phyloP scores from a whole-genome alignment of 2,888 invertebrate species.

The Amblyteles armatorius region DNA sequence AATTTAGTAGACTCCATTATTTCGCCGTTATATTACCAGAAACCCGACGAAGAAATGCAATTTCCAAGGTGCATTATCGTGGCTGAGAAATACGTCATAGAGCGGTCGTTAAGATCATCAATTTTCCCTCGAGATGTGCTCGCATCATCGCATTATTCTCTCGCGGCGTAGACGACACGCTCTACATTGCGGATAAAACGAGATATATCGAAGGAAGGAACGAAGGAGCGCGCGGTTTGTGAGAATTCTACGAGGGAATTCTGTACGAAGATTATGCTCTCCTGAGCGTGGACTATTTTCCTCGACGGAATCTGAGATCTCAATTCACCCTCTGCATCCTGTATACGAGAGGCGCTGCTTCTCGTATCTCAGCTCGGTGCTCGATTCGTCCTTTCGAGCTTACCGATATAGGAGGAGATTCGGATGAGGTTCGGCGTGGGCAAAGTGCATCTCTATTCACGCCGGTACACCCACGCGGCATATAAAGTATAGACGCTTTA shows the following conservation, averaged over 20 bases:
- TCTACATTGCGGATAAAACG: slow-evolving; percentile 45
- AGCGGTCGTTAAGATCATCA: slow-evolving; percentile 53
- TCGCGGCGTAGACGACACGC: slow-evolving; percentile 34
- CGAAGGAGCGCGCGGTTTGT: not conserved
- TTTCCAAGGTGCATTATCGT: not conserved
- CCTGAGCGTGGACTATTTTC: slow-evolving; percentile 47
- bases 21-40: slow-evolving; percentile 16
- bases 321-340: slow-evolving; percentile 36
- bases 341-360: slow-evolving; percentile 22
- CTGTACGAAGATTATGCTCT: slow-evolving; percentile 63
- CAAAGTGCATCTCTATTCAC: slow-evolving; percentile 65
- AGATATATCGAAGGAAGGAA: slow-evolving; percentile 36
- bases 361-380: slow-evolving; percentile 47
- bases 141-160: slow-evolving; percentile 42
- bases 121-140: slow-evolving; percentile 43
- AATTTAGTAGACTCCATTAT: slow-evolving; percentile 25
- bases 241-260: slow-evolving; percentile 53
- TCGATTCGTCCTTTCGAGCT: slow-evolving; percentile 63
- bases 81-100: slow-evolving; percentile 29
- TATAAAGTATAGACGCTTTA: slow-evolving; percentile 54
- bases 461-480: slow-evolving; percentile 33
- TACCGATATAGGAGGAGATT: slow-evolving; percentile 58
- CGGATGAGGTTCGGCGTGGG: slow-evolving; percentile 56
- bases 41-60: slow-evolving; percentile 13
- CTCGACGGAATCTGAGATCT: slow-evolving; percentile 59